Evolutionary conservation across 2,888 invertebrate species (phyloP).

Genomic region (Limnephilus marmoratus): DNA sequence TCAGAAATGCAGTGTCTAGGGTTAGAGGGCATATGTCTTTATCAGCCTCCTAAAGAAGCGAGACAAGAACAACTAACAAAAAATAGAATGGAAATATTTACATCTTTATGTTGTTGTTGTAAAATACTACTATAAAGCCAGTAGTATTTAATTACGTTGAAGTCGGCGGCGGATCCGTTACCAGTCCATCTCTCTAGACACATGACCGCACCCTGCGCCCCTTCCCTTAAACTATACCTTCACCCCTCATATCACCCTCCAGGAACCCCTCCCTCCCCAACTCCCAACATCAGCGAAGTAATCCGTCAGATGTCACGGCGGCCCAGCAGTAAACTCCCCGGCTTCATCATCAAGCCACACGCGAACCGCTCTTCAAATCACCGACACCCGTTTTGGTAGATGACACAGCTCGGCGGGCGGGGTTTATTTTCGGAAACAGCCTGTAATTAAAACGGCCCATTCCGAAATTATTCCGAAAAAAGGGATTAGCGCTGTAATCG

Average conservation of each 20-base stretch:
- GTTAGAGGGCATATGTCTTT: not conserved
- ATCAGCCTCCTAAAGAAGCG: not conserved
- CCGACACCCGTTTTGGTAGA: slow-evolving; percentile 5
- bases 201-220: slow-evolving; percentile 6
- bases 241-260: not conserved
- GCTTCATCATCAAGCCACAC: slow-evolving; percentile 44
- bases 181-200: slow-evolving; percentile 26
- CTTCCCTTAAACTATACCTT: not conserved
- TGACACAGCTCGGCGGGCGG: not conserved
- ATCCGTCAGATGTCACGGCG: slow-evolving; percentile 61
- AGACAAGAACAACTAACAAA: not conserved
- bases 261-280: not conserved
- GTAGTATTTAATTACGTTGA: slow-evolving; percentile 8
- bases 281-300: slow-evolving; percentile 54
- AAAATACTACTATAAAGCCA: not conserved
- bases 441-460: not conserved
- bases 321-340: slow-evolving; percentile 39
- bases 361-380: slow-evolving; percentile 46
- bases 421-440: not conserved
- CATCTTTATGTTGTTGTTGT: not conserved
- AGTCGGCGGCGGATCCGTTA: not conserved
- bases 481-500: not conserved
- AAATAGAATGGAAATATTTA: not conserved
- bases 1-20: not conserved
- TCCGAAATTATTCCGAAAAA: not conserved